Base-by-base conservation (phyloP, 2,888 invertebrate species). In the Nebria salina region DNA sequence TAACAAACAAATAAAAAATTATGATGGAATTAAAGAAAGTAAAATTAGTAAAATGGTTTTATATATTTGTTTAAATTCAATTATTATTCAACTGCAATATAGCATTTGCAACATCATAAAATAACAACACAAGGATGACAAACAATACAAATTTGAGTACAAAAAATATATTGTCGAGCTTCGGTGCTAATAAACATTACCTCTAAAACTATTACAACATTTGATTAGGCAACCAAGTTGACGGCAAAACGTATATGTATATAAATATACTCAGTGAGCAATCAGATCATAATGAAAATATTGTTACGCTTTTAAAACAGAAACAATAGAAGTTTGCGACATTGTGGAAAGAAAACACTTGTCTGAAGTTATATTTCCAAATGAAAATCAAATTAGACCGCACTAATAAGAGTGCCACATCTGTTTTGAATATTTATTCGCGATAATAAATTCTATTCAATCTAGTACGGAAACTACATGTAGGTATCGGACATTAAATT, bases 141-240 rank as follows among this genome's bases (percentile, higher is more conserved):
- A 3, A 54, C 54, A 54, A 54, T 54, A 54, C 54, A 54, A 54
- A 54, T 54, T 54, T 11, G 13, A 54, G 54, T 54, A 13, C 8
- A 54, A 54, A 54, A 8, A 11, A 54, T 54, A 54, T 54, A 7
- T 54, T 8, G 54, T 54, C 13, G 54, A 54, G 54, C 54, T 54
- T 54, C 54, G 54, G 13, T 54, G 54, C 54, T 54, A 13, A 7
- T 54, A 8, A 54, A 54, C 54, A 54, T 7, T 7, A 54, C 54
- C 13, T 34, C 34, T 5, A 34, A 34, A 34, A 5, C 34, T 54
- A 54, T 54, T 54, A 54, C 54, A 54, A 54, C 54, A 54, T 54
- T 54, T 54, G 54, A 54, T 54, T 54, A 54, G 54, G 54, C 54
- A 54, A 54, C 54, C 54, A 54, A 54, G 54, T 54, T 54, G 54